These are phyloP conservation scores for Cephalotes varians DNA, from an alignment of 2,888 invertebrate genomes.

Conservation along the genomic window DNA sequence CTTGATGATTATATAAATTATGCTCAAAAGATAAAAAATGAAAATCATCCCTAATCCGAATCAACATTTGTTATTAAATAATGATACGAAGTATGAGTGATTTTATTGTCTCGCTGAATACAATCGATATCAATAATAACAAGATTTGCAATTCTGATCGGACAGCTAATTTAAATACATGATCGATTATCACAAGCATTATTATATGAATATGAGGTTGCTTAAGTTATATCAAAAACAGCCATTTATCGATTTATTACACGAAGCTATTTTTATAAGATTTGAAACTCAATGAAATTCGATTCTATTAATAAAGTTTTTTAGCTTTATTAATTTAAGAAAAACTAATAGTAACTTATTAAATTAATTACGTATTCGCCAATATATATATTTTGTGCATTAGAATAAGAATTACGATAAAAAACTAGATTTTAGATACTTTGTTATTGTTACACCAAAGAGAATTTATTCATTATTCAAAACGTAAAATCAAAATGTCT, in stretches of 20 bases:
- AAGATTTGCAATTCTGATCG: constrained; percentile 46
- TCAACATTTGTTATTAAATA: constrained; percentile 3
- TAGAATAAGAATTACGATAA: background rate
- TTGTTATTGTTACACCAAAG: background rate
- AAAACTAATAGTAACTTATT: background rate
- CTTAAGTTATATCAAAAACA: constrained; percentile 19
- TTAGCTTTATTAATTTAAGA: background rate
- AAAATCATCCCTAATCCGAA: background rate
- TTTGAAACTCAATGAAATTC: constrained; percentile 16
- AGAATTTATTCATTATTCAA: background rate
- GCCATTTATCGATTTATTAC: background rate
- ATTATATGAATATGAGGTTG: constrained; percentile 9
- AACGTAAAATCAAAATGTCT: background rate
- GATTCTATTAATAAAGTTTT: constrained; percentile 2
- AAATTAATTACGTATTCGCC: background rate
- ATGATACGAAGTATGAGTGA: background rate
- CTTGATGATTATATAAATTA: background rate
- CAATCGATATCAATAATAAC: constrained; percentile 48
- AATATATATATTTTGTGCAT: background rate
- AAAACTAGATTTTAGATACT: background rate
- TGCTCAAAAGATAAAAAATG: background rate
- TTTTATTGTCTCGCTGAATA: constrained; percentile 33
- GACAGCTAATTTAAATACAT: constrained; percentile 45
- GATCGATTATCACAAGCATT: constrained; percentile 48
- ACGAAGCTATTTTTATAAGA: constrained; percentile 1